Base-by-base conservation (phyloP, 2,888 invertebrate species). In the Eremobia ochroleuca region DNA sequence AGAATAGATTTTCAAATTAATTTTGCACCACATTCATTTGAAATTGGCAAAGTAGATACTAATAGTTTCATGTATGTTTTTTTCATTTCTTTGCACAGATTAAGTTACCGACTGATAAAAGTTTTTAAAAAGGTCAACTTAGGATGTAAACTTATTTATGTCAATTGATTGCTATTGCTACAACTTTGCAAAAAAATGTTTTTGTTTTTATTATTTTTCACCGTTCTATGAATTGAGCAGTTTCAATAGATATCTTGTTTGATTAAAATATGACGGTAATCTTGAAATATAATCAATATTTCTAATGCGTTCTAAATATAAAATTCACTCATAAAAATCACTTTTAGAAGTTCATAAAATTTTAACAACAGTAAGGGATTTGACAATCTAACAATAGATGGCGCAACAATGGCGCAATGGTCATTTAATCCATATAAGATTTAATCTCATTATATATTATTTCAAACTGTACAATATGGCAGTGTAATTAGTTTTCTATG, bases 391-490 rank as follows among this genome's bases (percentile, higher is more conserved):
- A 40, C 65, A 78, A 68, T 58, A 66, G 59, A 78, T 81, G 28
- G 82, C 64, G 68, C 59, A 85, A 62, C 69, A 69, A n/a, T n/a
- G n/a, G n/a, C n/a, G n/a, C n/a, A n/a, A n/a, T n/a, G n/a, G n/a
- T n/a, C 61, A 62, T 66, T 62, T 37, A 61, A 49, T 74, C 18
- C 69, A 79, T 79, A 59, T 76, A 71, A 49, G 46, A 77, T 78
- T 68, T 68, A 46, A 83, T 83, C 64, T 79, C 46, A 18, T 65
- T 18, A 58, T 65, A 58, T 58, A 43, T 46, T 21, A 59, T 58
- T 73, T 66, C 9, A 64, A 79, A 70, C 69, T 83, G 69, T 82
- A 83, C 49, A 83, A 5, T 70, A 70, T 79, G 82, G 82, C 82
- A 82, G 84, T 84, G 84, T 61, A 25, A 43, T 69, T 62, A 31